Base-by-base conservation (phyloP, 2,888 invertebrate genomes). In the Apamea epomidion region DNA sequence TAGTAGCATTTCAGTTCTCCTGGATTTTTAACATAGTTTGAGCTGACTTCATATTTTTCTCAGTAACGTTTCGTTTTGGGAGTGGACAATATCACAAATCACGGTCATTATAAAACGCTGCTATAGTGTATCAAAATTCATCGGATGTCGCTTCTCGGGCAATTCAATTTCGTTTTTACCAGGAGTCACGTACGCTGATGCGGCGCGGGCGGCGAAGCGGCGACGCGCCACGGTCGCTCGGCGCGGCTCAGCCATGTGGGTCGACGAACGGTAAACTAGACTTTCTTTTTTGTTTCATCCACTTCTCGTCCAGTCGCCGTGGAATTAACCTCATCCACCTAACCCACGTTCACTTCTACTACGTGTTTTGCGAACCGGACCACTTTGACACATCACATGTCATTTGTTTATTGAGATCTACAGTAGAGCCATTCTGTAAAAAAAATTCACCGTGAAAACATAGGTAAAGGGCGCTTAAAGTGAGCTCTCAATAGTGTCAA, bases 271-370 rank as follows among this genome's bases (percentile, higher is more conserved):
- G 96, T 95, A 95, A 83, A 90, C 89, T 88, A 88, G 92, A 95
- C 95, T 96, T 96, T 96, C 95, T 96, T 96, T 96, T 96, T 96
- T 94, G 92, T 94, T 94, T 92, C 92, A 91, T 91, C 91, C 90
- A 91, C 90, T 91, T 90, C 92, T 91, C 83, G 87, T 85, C 80
- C 84, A 88, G 76, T 77, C 80, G 87, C 83, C 73, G 78, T 82
- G 80, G 84, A 75, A 76, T 80, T 85, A 87, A 88, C 87, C 81
- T 88, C 90, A 86, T 88, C 89, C 84, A 90, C 87, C 84, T 85
- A 83, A 84, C 85, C 85, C 87, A 85, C 90, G 87, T 86, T 78
- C 69, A 67, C 69, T 64, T 67, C 65, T 78, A 78, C 81, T 82
- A 86, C 83, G 84, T 83, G 76, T 72, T 80, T 81, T 69, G 79